Percentiles rank a stretch among this genome's conserved stretches.
phyloP scores from a whole-genome alignment of 2,888 invertebrate species.

The Plagodis pulveraria region DNA sequence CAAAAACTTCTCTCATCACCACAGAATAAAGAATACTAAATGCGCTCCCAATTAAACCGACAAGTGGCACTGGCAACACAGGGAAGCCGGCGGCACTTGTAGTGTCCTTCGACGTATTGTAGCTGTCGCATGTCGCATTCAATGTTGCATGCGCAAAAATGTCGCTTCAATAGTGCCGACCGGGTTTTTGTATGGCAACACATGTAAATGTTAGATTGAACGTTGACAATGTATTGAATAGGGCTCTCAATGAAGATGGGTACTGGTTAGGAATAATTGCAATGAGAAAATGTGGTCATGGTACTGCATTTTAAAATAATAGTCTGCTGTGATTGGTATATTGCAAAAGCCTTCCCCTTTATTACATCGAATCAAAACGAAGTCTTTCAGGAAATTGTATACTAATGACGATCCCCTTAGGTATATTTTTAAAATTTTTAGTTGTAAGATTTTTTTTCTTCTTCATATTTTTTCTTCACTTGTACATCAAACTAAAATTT shows the following conservation, averaged over 20 bases:
- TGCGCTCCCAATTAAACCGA: constrained; percentile 40
- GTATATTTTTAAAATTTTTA: no score
- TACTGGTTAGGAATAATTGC: neutral
- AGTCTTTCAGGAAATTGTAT: no score
- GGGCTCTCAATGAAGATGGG: constrained; percentile 20
- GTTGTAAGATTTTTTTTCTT: no score
- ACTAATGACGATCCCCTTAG: no score
- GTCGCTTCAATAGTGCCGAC: constrained; percentile 53
- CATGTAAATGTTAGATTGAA: constrained; percentile 35
- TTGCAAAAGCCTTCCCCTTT: no score
- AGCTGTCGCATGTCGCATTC: constrained; percentile 56
- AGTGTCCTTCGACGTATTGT: constrained; percentile 68
- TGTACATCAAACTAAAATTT: no score
- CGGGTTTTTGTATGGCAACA: constrained; percentile 25
- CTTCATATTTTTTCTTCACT: no score
- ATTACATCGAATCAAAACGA: no score
- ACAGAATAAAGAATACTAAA: neutral
- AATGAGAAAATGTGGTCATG: no score
- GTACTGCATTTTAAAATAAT: no score
- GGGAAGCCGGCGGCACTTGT: constrained; percentile 46
- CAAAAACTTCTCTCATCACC: neutral
- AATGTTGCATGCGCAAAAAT: constrained; percentile 58
- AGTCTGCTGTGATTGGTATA: no score
- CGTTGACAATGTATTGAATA: constrained; percentile 34
- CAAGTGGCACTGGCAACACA: constrained; percentile 30